Evolutionary conservation across 1,140 invertebrate species (phyloP).

Genomic region (Drosophila kurseongensis): DNA sequence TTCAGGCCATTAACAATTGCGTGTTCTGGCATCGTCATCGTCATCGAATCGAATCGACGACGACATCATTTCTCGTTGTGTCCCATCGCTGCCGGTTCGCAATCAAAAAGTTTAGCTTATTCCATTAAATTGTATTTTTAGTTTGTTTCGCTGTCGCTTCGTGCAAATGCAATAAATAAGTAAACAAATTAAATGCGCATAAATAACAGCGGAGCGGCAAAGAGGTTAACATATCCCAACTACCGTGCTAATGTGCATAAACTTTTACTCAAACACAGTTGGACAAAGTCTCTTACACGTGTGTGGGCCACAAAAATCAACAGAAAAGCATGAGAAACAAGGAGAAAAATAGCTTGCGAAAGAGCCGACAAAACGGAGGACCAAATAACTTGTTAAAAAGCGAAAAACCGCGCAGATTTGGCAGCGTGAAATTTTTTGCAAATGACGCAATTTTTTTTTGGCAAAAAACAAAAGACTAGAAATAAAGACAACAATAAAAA

Average conservation of each 20-base stretch:
- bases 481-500: conserved; percentile 31
- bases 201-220: conserved; percentile 44
- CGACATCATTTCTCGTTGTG: conserved; percentile 39
- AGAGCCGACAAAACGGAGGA: conserved; percentile 10
- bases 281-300: conserved; percentile 30
- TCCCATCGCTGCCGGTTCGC: conserved; percentile 29
- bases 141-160: conserved; percentile 30
- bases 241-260: conserved; percentile 48
- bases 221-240: conserved; percentile 50
- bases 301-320: conserved; percentile 28
- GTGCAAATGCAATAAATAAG: conserved; percentile 55
- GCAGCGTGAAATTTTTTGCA: conserved; percentile 68
- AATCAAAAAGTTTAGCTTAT: conserved; percentile 65
- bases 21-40: conserved; percentile 46
- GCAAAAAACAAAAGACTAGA: conserved; percentile 38
- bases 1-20: conserved; percentile 49
- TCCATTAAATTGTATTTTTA: conserved; percentile 64
- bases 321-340: conserved; percentile 15
- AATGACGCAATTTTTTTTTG: conserved; percentile 71
- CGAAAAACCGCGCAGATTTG: conserved; percentile 32
- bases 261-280: conserved; percentile 33
- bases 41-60: conserved; percentile 33
- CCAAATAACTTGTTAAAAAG: conserved; percentile 15
- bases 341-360: conserved; percentile 21
- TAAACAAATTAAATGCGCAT: conserved; percentile 69